A percentile compares a stretch with the other conserved stretches of the same genome.
These are phyloP conservation scores for Phenganax subtilis DNA, from an alignment of 92 coral and sea anemone genomes.

Conservation along the genomic window DNA sequence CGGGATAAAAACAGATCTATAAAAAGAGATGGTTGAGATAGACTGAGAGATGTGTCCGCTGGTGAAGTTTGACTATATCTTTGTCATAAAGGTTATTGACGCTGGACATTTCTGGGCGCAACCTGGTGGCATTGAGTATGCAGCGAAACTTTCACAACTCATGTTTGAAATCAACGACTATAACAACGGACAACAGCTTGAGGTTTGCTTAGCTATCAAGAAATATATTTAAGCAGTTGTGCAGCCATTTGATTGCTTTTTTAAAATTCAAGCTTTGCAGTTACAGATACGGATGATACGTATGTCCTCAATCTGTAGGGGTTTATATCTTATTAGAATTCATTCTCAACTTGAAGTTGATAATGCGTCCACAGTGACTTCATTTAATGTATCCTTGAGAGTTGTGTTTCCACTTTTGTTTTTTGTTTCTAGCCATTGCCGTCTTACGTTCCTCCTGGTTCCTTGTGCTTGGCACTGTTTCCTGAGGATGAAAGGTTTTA, in stretches of 20 bases:
- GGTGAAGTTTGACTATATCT: too few relatives aligned
- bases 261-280: too few relatives aligned
- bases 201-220: conserved; percentile 32
- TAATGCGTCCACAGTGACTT: too few relatives aligned
- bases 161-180: conserved; percentile 53
- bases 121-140: conserved; percentile 66
- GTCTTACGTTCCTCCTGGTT: conserved; percentile 43
- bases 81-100: conserved; percentile 57
- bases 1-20: neutral
- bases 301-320: too few relatives aligned
- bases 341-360: too few relatives aligned
- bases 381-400: too few relatives aligned
- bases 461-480: conserved; percentile 61
- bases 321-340: too few relatives aligned
- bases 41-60: too few relatives aligned
- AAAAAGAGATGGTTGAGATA: neutral
- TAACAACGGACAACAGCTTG: conserved; percentile 38
- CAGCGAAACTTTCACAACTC: conserved; percentile 47
- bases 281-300: too few relatives aligned
- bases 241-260: neutral
- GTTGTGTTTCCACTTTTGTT: neutral
- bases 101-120: conserved; percentile 98
- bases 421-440: conserved; percentile 32
- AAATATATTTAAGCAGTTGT: neutral
- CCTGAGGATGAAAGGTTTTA: conserved; percentile 61